These are phyloP conservation scores for Caiman crocodilus DNA, from an alignment of 2,797 vertebrate genomes.

Conservation along the genomic window DNA sequence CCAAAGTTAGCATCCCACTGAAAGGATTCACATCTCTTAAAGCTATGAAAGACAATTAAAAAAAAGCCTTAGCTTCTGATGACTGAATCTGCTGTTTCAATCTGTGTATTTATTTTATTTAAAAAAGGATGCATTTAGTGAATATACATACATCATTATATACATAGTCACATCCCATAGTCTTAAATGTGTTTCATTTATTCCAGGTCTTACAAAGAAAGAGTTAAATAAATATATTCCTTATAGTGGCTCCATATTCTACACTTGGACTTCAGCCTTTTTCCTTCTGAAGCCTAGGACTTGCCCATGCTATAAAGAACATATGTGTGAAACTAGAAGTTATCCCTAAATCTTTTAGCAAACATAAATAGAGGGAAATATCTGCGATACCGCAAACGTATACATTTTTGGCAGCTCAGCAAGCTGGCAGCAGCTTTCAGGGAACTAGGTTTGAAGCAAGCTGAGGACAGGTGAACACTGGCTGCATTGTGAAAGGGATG, in stretches of 20 bases:
- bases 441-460: background rate
- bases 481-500: background rate
- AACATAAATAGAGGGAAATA: background rate
- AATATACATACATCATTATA: background rate
- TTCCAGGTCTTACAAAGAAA: background rate
- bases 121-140: background rate
- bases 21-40: background rate
- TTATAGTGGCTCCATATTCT: background rate
- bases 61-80: background rate
- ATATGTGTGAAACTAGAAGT: background rate
- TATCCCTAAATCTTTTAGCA: conserved; percentile 8
- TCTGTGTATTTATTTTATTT: background rate
- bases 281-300: background rate
- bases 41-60: background rate
- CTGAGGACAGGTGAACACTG: background rate
- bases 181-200: background rate
- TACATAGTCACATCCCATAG: background rate
- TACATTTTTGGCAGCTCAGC: background rate
- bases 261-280: background rate
- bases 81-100: background rate
- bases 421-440: background rate
- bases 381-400: background rate
- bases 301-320: background rate
- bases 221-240: background rate
- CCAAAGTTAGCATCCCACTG: background rate